Percentiles rank a stretch among this genome's conserved stretches.
Conservation (phyloP, 2,797 vertebrate species). For the Amblyopsis hoosieri region DNA sequence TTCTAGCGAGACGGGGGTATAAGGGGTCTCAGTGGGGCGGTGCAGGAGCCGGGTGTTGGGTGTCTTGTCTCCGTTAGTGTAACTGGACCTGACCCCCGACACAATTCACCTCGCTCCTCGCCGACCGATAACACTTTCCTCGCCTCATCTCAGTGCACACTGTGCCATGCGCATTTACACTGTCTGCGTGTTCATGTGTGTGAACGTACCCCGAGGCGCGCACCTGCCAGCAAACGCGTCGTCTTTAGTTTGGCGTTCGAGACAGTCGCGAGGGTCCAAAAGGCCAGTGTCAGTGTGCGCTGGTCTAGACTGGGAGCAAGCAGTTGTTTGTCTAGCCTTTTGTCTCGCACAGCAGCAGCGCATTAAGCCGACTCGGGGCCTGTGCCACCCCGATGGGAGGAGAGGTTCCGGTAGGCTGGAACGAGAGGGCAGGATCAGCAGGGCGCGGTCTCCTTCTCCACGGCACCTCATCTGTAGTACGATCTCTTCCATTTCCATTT, state of each 20-base stretch:
- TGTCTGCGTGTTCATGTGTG: neutral
- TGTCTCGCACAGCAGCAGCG: slow-evolving; percentile 32
- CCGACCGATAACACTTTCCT: slow-evolving; percentile 14
- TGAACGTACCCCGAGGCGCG: slow-evolving; percentile 6
- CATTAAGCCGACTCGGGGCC: slow-evolving; percentile 38
- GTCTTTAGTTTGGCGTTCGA: slow-evolving; percentile 13
- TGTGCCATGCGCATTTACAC: neutral
- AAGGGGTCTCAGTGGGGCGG: slow-evolving; percentile 18
- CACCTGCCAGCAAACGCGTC: slow-evolving; percentile 26
- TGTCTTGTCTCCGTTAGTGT: slow-evolving; percentile 33
- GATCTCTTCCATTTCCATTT: slow-evolving; percentile 86
- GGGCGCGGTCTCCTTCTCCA: slow-evolving; percentile 86
- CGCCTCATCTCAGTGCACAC: slow-evolving; percentile 14
- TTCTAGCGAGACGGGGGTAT: slow-evolving; percentile 5
- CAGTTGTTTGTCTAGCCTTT: slow-evolving; percentile 43
- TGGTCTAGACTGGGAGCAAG: slow-evolving; percentile 24
- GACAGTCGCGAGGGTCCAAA: slow-evolving; percentile 53
- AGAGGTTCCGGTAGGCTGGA: slow-evolving; percentile 75
- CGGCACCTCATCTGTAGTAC: slow-evolving; percentile 81
- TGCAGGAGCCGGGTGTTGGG: slow-evolving; percentile 19
- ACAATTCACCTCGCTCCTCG: slow-evolving; percentile 25
- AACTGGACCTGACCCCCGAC: slow-evolving; percentile 33
- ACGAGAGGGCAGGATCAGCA: slow-evolving; percentile 78
- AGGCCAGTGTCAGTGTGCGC: slow-evolving; percentile 42
- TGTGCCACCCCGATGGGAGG: slow-evolving; percentile 67